Evolutionary conservation across 2,888 invertebrate genomes (phyloP).

Genomic region (Phanerotoma sp.): DNA sequence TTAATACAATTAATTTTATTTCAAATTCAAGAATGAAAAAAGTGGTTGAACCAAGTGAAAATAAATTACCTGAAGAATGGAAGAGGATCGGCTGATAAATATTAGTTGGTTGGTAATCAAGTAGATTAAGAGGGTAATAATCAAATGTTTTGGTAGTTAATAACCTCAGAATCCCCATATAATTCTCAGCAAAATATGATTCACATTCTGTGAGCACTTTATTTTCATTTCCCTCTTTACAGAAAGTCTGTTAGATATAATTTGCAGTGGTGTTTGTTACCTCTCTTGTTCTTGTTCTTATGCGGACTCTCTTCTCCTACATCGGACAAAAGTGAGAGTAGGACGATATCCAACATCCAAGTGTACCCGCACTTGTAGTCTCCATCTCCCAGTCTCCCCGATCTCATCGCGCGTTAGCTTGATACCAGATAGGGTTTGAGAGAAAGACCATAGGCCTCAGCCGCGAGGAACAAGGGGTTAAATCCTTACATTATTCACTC

Average conservation of each 20-base stretch:
- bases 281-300: conserved; percentile 40
- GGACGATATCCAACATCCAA: too few relatives aligned
- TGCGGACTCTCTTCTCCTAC: too few relatives aligned
- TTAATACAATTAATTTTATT: background rate
- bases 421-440: conserved; percentile 2
- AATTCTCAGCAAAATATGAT: conserved; percentile 49
- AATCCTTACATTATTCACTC: conserved; percentile 54
- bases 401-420: conserved; percentile 35
- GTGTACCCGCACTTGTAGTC: too few relatives aligned
- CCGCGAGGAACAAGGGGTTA: conserved; percentile 57
- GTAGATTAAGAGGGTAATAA: conserved; percentile 56
- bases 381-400: conserved; percentile 36
- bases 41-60: conserved; percentile 4
- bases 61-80: conserved; percentile 8
- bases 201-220: conserved; percentile 9
- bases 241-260: conserved; percentile 50
- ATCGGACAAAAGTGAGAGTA: too few relatives aligned
- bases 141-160: conserved; percentile 52
- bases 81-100: background rate
- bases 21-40: background rate
- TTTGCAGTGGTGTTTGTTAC: conserved; percentile 52
- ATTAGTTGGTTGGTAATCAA: conserved; percentile 21
- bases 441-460: conserved; percentile 33
- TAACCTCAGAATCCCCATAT: conserved; percentile 44
- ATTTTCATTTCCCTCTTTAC: conserved; percentile 34